phyloP scores from a whole-genome alignment of 2,888 invertebrate genomes.

The Ophioninae sp. region DNA sequence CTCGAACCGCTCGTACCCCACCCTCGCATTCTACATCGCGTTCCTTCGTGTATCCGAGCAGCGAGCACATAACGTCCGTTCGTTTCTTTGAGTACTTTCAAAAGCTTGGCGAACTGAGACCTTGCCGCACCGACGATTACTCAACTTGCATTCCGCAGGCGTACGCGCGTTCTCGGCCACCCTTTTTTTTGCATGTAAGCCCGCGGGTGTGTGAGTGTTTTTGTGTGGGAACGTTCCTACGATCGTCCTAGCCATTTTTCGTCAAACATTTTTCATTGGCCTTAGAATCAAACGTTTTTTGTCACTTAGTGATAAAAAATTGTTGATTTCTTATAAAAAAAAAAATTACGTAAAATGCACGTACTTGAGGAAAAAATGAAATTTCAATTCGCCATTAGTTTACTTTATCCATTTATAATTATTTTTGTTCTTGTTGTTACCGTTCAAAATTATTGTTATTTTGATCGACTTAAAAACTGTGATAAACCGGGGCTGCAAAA shows the following conservation, averaged over 20 bases:
- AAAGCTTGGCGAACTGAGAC: constrained; percentile 53
- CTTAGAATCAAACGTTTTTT: background rate
- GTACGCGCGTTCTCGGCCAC: constrained; percentile 52
- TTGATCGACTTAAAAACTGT: background rate
- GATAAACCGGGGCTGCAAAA: background rate
- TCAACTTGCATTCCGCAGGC: constrained; percentile 58
- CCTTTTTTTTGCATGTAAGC: background rate
- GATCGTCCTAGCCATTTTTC: background rate
- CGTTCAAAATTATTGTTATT: background rate
- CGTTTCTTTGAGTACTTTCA: constrained; percentile 60
- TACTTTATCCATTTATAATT: no score
- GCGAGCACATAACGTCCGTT: constrained; percentile 7
- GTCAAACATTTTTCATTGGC: background rate
- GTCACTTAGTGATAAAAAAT: background rate
- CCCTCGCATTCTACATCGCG: background rate
- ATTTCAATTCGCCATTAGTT: no score
- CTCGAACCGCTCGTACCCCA: background rate
- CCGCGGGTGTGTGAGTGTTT: background rate
- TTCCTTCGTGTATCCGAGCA: constrained; percentile 1
- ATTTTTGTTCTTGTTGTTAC: background rate
- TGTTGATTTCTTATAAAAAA: background rate
- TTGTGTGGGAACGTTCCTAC: background rate
- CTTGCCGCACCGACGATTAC: constrained; percentile 60
- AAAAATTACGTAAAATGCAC: no score
- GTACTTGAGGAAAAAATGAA: no score